Conservation (phyloP, 1,140 invertebrate species). For the Mamestra configurata region DNA sequence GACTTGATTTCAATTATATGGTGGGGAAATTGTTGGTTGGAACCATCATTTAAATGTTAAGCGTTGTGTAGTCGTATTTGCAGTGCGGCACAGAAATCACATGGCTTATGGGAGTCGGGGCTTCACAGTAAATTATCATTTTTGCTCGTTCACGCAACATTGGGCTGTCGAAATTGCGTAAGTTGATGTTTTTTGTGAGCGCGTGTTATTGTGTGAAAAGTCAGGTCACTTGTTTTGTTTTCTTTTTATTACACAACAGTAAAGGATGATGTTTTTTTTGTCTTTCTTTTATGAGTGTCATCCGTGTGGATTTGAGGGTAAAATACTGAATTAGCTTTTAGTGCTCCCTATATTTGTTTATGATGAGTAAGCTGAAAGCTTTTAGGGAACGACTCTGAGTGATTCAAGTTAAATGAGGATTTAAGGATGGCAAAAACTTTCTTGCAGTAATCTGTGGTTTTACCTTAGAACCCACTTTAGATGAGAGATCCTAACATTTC, state of each 20-base stretch:
- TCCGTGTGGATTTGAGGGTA: background rate
- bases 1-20: slow-evolving; percentile 54
- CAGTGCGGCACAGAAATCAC: slow-evolving; percentile 39
- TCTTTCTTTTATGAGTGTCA: background rate
- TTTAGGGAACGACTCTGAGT: background rate
- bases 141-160: slow-evolving; percentile 39
- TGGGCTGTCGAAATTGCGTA: slow-evolving; percentile 33
- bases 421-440: background rate
- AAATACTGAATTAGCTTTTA: background rate
- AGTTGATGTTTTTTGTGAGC: slow-evolving; percentile 38
- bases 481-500: background rate
- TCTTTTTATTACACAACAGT: slow-evolving; percentile 45
- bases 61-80: slow-evolving; percentile 48
- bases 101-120: slow-evolving; percentile 41
- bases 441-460: background rate
- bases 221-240: slow-evolving; percentile 45
- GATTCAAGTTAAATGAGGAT: background rate
- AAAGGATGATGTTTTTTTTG: background rate
- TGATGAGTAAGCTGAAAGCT: background rate
- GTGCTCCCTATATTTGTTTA: background rate
- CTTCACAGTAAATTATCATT: slow-evolving; percentile 47
- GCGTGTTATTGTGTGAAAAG: slow-evolving; percentile 52
- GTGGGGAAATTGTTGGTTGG: slow-evolving; percentile 48
- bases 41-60: slow-evolving; percentile 53
- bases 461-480: background rate